A percentile compares a stretch with the other conserved stretches of the same genome.
These are phyloP conservation scores for Apamea sordens DNA, from an alignment of 2,888 invertebrate species.

Conservation along the genomic window DNA sequence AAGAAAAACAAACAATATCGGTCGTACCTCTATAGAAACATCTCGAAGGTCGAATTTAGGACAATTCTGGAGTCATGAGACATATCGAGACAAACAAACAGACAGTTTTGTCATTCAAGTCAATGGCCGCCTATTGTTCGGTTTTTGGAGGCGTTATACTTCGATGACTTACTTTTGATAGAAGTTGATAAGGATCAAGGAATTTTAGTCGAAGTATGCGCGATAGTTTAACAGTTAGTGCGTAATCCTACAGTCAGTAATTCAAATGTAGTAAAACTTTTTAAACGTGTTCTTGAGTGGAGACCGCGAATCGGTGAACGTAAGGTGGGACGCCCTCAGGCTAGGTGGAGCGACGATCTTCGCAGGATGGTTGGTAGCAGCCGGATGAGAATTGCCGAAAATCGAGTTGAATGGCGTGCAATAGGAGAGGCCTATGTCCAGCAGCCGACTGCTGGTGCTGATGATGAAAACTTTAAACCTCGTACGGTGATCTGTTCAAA, in stretches of 20 bases:
- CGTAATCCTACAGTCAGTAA: not conserved
- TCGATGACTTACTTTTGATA: conserved; percentile 43
- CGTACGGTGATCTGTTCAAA: too few relatives aligned
- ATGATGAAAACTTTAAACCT: too few relatives aligned
- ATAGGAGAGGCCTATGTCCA: too few relatives aligned
- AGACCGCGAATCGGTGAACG: too few relatives aligned
- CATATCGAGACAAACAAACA: conserved; percentile 29
- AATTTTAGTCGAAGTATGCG: not conserved
- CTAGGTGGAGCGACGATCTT: too few relatives aligned
- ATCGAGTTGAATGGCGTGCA: too few relatives aligned
- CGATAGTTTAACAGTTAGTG: not conserved
- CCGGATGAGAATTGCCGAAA: too few relatives aligned
- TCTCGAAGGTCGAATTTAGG: conserved; percentile 34
- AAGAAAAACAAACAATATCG: conserved; percentile 15
- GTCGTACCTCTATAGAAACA: conserved; percentile 5
- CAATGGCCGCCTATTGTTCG: conserved; percentile 53
- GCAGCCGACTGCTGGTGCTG: too few relatives aligned
- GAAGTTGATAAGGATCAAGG: conserved; percentile 38
- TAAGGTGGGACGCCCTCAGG: too few relatives aligned
- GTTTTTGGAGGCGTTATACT: conserved; percentile 24
- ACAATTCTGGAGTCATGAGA: conserved; percentile 37
- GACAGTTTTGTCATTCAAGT: conserved; percentile 16
- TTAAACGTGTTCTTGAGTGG: too few relatives aligned
- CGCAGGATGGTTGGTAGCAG: too few relatives aligned
- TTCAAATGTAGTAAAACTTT: not conserved